These are phyloP conservation scores for Ageneiosus marmoratus DNA, from an alignment of 2,113 vertebrate genomes.

Conservation along the genomic window DNA sequence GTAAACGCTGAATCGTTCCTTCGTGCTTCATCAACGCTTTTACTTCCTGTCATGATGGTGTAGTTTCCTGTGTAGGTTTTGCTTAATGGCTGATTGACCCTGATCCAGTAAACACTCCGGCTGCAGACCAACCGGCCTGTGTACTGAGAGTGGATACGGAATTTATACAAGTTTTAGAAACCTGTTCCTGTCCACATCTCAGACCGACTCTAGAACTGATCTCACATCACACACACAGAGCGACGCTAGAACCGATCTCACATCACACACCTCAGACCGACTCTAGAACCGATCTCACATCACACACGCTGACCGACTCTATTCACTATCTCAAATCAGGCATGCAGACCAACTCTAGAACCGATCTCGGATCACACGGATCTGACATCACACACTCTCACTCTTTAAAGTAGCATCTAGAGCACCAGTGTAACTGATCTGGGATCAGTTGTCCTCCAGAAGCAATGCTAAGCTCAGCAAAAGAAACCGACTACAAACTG, in stretches of 20 bases:
- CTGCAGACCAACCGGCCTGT: not conserved
- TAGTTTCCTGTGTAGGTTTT: not conserved
- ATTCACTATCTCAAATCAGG: not conserved
- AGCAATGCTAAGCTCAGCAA: not conserved
- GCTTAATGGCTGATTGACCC: not conserved
- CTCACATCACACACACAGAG: not conserved
- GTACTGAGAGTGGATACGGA: not conserved
- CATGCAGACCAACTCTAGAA: not conserved
- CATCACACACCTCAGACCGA: not conserved
- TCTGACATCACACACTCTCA: no score
- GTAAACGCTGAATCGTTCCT: not conserved
- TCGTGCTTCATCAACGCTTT: not conserved
- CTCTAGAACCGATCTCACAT: not conserved
- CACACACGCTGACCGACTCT: not conserved
- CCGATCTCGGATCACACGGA: not conserved
- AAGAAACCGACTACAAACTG: not conserved
- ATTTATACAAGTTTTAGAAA: not conserved
- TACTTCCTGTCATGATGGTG: not conserved
- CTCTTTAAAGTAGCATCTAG: not conserved
- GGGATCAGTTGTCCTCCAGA: slow-evolving; percentile 1
- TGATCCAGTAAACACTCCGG: not conserved
- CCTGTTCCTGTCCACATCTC: not conserved
- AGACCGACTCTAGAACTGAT: not conserved
- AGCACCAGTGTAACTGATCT: slow-evolving; percentile 13
- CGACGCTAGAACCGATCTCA: not conserved